A percentile compares a stretch with the other conserved stretches of the same genome.
phyloP scores from a whole-genome alignment of 2,888 invertebrate genomes.

The Amblyjoppa proteus region DNA sequence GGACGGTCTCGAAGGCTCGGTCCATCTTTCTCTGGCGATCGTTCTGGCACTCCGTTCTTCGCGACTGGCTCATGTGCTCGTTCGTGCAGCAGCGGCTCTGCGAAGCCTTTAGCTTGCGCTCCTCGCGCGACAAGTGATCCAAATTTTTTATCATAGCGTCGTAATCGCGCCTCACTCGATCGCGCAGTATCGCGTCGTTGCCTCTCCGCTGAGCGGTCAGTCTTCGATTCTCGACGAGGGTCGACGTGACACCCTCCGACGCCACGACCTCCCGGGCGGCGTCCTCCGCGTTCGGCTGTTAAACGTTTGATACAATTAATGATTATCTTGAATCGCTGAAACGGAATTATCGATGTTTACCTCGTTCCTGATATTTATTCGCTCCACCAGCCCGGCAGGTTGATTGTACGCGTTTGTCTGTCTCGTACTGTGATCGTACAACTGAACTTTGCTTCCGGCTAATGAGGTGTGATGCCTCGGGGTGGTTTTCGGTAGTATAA shows the following conservation, averaged over 20 bases:
- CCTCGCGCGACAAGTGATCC: constrained; percentile 77
- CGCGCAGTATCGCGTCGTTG: constrained; percentile 80
- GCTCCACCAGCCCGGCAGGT: constrained; percentile 79
- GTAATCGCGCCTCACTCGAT: constrained; percentile 81
- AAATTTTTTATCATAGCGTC: constrained; percentile 78
- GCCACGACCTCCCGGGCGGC: constrained; percentile 72
- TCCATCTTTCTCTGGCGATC: constrained; percentile 86
- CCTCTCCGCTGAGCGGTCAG: constrained; percentile 75
- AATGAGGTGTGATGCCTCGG: constrained; percentile 71
- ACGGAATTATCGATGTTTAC: constrained; percentile 65
- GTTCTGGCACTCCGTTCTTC: constrained; percentile 84
- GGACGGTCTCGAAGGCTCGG: constrained; percentile 85
- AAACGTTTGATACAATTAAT: background rate
- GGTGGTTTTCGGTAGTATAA: constrained; percentile 54
- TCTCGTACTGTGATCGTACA: constrained; percentile 80
- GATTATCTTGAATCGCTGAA: background rate
- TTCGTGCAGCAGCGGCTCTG: constrained; percentile 61
- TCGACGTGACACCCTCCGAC: constrained; percentile 65
- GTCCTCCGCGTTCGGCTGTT: constrained; percentile 80
- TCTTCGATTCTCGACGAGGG: constrained; percentile 72
- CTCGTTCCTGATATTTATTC: constrained; percentile 76
- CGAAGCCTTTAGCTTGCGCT: constrained; percentile 78
- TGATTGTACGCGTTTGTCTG: constrained; percentile 77
- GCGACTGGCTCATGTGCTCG: constrained; percentile 80
- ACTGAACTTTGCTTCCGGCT: constrained; percentile 76